Percentiles rank a stretch among this genome's conserved stretches.
Evolutionary conservation across 1,140 invertebrate genomes (phyloP).

Genomic region (Drosophila lini): DNA sequence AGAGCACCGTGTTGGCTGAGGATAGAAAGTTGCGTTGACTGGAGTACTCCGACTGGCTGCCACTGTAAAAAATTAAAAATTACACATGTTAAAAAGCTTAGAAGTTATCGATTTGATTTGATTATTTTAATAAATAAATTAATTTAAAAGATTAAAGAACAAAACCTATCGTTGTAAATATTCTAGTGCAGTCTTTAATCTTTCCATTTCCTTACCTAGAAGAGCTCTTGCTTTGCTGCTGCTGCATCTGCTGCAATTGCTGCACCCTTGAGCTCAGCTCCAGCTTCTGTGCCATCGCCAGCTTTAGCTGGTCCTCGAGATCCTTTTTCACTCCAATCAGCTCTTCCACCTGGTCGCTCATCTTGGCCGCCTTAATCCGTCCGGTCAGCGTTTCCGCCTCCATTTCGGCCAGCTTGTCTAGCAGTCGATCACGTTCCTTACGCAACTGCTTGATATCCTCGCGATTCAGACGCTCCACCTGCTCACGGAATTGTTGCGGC

Average conservation of each 20-base stretch:
- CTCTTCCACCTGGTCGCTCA: slow-evolving; percentile 86
- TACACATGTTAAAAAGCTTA: neutral
- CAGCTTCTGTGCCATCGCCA: slow-evolving; percentile 85
- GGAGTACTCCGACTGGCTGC: slow-evolving; percentile 79
- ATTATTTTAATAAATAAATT: no score
- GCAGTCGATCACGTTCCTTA: slow-evolving; percentile 89
- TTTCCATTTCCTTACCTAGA: slow-evolving; percentile 58
- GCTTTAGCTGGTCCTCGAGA: slow-evolving; percentile 87
- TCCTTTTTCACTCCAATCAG: slow-evolving; percentile 87
- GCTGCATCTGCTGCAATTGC: slow-evolving; percentile 69
- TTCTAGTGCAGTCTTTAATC: neutral
- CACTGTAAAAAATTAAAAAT: slow-evolving; percentile 26
- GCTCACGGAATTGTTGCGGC: slow-evolving; percentile 75
- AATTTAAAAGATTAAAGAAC: no score
- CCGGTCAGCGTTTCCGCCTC: slow-evolving; percentile 89
- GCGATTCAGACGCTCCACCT: slow-evolving; percentile 79
- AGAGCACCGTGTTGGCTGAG: slow-evolving; percentile 80
- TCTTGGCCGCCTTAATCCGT: slow-evolving; percentile 87
- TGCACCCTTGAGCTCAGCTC: slow-evolving; percentile 83
- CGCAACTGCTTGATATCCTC: slow-evolving; percentile 86
- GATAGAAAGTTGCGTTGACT: slow-evolving; percentile 83
- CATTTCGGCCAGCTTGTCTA: slow-evolving; percentile 89
- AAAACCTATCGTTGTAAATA: no score
- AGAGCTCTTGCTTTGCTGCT: slow-evolving; percentile 73
- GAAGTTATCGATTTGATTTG: neutral